Evolutionary conservation across 2,797 vertebrate genomes (phyloP), one percentile per base, ranked within the genome.

Genomic region (Alca torda): DNA sequence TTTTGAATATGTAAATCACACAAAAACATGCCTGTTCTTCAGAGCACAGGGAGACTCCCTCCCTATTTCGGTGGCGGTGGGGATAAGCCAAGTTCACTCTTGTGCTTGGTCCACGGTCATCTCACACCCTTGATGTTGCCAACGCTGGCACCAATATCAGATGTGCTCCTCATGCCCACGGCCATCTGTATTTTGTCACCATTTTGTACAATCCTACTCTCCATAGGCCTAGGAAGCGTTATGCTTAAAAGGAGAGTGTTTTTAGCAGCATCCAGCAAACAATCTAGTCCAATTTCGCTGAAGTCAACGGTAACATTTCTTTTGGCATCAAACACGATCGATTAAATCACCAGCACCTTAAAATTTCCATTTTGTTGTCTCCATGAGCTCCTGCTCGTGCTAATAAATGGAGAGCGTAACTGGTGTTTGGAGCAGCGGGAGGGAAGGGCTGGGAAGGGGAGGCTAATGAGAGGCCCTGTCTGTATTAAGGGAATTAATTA

Each of bases 401-500:
- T 93, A 89, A 87, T 89, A 89, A 87, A 69, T n/a, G 82, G 70
- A 51, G 59, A 87, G 28, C 6, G 63, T 60, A 84, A 91, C 73
- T 76, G 79, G 87, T 81, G 89, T 68, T 89, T 67, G 90, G 89
- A 96, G 87, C 82, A 95, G 92, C 75, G 48, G 93, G 87, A 92
- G 76, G 61, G 46, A 92, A 88, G 43, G 73, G 43, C 57, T 0
- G 0, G 65, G 72, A 74, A 24, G 78, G 37, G 57, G 53, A 96
- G 72, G 60, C 50, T 95, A 87, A 94, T 87, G 84, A 95, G 81
- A 87, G 65, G 25, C 82, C 37, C 78, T 85, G 88, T 54, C 60
- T 78, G 35, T 31, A 53, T 67, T 41, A 84, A 92, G 76, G 80
- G 81, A 95, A 88, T 96, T 84, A 95, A 96, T 96, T 92, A 79